Percentiles rank a stretch among this genome's conserved stretches.
phyloP scores from a whole-genome alignment of 1,140 invertebrate species.

The Ostrea denselamellosa region DNA sequence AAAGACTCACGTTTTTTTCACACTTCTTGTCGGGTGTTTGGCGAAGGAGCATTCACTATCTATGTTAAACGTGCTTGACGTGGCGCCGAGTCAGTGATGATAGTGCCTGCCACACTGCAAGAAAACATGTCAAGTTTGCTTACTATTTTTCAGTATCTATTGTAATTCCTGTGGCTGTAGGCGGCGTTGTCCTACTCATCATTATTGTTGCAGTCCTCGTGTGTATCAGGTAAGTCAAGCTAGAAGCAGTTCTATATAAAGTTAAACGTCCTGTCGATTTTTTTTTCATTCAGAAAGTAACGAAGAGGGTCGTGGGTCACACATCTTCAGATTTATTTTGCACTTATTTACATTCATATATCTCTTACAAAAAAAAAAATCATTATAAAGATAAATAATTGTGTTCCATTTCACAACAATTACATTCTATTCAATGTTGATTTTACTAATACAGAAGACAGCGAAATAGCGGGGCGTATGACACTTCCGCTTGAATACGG shows the following conservation, averaged over 20 bases:
- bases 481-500: neutral
- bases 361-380: neutral
- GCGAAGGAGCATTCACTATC: too few relatives aligned
- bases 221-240: neutral
- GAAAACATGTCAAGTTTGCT: too few relatives aligned
- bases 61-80: too few relatives aligned
- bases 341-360: neutral
- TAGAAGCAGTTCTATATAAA: neutral
- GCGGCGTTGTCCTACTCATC: neutral
- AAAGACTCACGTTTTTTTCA: too few relatives aligned
- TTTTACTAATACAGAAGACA: neutral
- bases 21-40: too few relatives aligned
- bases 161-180: neutral
- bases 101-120: too few relatives aligned
- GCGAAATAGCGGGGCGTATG: neutral
- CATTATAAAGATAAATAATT: too few relatives aligned
- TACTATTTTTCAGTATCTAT: conserved; percentile 1
- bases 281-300: neutral
- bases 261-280: neutral
- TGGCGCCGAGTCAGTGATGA: too few relatives aligned
- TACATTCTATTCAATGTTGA: neutral
- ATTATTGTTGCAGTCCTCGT: neutral
- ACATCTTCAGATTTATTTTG: neutral
- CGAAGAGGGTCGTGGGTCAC: neutral
- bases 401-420: too few relatives aligned